phyloP scores from a whole-genome alignment of 2,113 vertebrate species.

The Alosa alosa region DNA sequence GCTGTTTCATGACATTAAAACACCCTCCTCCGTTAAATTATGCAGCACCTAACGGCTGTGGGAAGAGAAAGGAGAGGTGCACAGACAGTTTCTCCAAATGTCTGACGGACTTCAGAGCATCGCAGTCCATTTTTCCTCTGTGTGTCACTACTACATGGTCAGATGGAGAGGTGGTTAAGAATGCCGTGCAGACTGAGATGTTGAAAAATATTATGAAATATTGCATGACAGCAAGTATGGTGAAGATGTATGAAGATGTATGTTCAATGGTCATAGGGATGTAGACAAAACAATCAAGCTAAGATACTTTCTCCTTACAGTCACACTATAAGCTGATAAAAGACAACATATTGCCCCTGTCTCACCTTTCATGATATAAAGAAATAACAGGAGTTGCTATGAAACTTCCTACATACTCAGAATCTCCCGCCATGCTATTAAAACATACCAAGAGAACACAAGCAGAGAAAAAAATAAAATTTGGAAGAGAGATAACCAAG shows the following conservation, averaged over 20 bases:
- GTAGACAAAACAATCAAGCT: neutral
- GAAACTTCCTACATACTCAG: neutral
- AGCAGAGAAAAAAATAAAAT: neutral
- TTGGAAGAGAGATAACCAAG: neutral
- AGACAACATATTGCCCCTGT: too few relatives aligned
- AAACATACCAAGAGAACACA: neutral
- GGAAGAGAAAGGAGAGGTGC: conserved; percentile 58
- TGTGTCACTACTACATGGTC: neutral
- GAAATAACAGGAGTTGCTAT: too few relatives aligned
- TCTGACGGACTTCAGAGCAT: conserved; percentile 7
- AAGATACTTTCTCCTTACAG: neutral
- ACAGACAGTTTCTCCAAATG: conserved; percentile 42
- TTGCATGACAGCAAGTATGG: neutral
- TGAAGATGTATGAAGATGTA: neutral
- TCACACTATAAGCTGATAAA: neutral
- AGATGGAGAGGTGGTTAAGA: neutral
- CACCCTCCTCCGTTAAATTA: conserved; percentile 70
- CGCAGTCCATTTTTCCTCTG: neutral
- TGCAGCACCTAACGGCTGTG: conserved; percentile 60
- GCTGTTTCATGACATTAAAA: conserved; percentile 81
- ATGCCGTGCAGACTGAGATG: neutral
- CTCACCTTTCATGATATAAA: too few relatives aligned
- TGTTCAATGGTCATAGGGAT: neutral
- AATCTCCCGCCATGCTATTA: neutral
- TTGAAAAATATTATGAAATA: neutral